Percentiles rank a stretch among this genome's conserved stretches.
These are phyloP conservation scores for Nematostella vectensis DNA, from an alignment of 92 coral and sea anemone genomes.

Conservation along the genomic window DNA sequence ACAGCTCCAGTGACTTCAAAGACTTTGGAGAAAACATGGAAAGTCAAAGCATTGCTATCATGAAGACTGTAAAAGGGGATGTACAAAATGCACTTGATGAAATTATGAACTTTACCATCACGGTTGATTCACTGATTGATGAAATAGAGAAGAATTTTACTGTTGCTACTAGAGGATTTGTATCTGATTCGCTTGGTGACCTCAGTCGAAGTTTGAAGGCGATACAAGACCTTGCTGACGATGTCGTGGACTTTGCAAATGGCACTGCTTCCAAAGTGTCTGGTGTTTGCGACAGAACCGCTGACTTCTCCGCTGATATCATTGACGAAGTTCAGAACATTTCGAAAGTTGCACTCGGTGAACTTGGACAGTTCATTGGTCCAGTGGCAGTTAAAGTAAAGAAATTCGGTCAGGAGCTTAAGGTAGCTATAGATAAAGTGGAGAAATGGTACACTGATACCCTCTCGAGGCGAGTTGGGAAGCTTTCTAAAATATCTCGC, in stretches of 20 bases:
- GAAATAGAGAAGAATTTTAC: constrained; percentile 69
- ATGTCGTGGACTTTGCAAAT: constrained; percentile 71
- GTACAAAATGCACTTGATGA: constrained; percentile 61
- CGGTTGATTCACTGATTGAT: constrained; percentile 58
- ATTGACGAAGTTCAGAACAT: constrained; percentile 72
- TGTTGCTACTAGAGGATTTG: constrained; percentile 49
- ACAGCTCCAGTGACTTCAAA: constrained; percentile 59
- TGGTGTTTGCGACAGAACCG: constrained; percentile 68
- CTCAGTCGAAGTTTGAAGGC: constrained; percentile 50
- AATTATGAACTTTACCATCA: constrained; percentile 63
- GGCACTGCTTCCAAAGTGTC: constrained; percentile 63
- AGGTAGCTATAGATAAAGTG: constrained; percentile 65
- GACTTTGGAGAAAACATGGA: constrained; percentile 69
- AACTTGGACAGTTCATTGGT: constrained; percentile 59
- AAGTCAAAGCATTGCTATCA: constrained; percentile 46
- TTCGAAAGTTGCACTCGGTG: constrained; percentile 59
- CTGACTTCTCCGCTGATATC: constrained; percentile 62
- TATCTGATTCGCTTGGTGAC: constrained; percentile 49
- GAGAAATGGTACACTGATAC: constrained; percentile 80
- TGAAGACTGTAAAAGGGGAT: constrained; percentile 35
- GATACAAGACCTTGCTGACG: constrained; percentile 59
- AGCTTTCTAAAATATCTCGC: constrained; percentile 63
- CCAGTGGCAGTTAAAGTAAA: constrained; percentile 50
- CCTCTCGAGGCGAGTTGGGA: constrained; percentile 68
- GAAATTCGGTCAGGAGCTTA: constrained; percentile 50